These are phyloP conservation scores for Odontamblyopus rebecca DNA, from an alignment of 2,797 vertebrate species.

Conservation along the genomic window DNA sequence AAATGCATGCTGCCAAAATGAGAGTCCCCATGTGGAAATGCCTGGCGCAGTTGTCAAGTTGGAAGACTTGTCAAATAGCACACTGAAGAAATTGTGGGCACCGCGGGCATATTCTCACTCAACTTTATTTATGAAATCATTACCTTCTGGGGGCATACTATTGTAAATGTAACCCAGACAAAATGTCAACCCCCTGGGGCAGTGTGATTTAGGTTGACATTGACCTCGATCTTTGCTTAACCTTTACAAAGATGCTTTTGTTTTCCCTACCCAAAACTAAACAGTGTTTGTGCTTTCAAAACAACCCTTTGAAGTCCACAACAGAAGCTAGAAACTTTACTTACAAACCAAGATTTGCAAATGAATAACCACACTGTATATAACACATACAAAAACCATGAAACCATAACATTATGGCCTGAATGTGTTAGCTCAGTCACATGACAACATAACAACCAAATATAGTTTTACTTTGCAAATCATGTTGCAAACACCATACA, in stretches of 20 bases:
- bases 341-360: background rate
- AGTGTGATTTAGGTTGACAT: slow-evolving; percentile 20
- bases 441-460: background rate
- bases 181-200: slow-evolving; percentile 17
- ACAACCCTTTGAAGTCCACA: slow-evolving; percentile 4
- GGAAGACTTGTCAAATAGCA: slow-evolving; percentile 38
- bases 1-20: slow-evolving; percentile 52
- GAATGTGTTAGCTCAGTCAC: background rate
- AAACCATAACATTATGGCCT: background rate
- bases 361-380: background rate
- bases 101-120: slow-evolving; percentile 30
- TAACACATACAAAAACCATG: background rate
- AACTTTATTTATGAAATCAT: slow-evolving; percentile 36
- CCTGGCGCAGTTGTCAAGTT: slow-evolving; percentile 53
- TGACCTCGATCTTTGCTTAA: slow-evolving; percentile 26
- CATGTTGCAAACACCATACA: slow-evolving; percentile 1
- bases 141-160: slow-evolving; percentile 29
- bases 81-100: slow-evolving; percentile 16
- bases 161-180: slow-evolving; percentile 22
- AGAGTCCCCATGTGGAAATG: slow-evolving; percentile 63
- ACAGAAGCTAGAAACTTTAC: background rate
- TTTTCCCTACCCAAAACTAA: background rate
- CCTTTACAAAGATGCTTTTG: slow-evolving; percentile 5
- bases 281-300: background rate
- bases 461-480: slow-evolving; percentile 10